Base-by-base conservation (phyloP, 1,140 invertebrate genomes). In the Nasonia giraulti region DNA sequence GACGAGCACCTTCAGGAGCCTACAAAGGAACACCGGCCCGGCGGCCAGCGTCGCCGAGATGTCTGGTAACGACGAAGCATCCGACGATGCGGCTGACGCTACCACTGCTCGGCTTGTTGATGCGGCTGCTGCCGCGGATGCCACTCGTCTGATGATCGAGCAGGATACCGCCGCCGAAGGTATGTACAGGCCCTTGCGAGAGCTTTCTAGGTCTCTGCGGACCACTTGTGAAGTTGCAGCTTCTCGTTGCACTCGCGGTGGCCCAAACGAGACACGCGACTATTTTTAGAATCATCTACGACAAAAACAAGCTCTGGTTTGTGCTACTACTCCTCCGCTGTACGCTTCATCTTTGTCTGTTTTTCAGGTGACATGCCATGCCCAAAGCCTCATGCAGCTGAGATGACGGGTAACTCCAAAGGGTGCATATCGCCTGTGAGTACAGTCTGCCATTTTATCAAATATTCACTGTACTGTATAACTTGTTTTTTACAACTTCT, bases 271-370 rank as follows among this genome's bases (percentile, higher is more conserved):
- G 17, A 80, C n/a, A 44, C 47, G 27, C 76, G 11, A 74, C 68
- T 84, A 84, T 84, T 80, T 84, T 80, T 80, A 84, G 83, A 84
- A 75, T 14, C 66, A 44, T 74, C 47, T 74, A 66, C 5, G 33
- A 71, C 11, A 44, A 76, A 69, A 75, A 84, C 77, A 75, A 84
- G 74, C 17, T 78, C 37, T 75, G 33, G 27, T 80, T 84, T 50
- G 23, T 62, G 66, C 14, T 76, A 47, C 1, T 76, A 14, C 10
- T 11, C 31, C 11, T 37, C 10, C 17, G 20, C 14, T 79, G 20
- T 37, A 79, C 0, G 47, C 10, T 31, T 75, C 40, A 62, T 62
- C 20, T 79, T 8, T 37, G 50, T 78, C 2, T 78, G 7, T 74
- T 80, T 80, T 85, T 75, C 55, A 85, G 83, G 7, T 68, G 55